Evolutionary conservation across 2,797 vertebrate genomes (phyloP).

Genomic region (Anomalospiza imberbis): DNA sequence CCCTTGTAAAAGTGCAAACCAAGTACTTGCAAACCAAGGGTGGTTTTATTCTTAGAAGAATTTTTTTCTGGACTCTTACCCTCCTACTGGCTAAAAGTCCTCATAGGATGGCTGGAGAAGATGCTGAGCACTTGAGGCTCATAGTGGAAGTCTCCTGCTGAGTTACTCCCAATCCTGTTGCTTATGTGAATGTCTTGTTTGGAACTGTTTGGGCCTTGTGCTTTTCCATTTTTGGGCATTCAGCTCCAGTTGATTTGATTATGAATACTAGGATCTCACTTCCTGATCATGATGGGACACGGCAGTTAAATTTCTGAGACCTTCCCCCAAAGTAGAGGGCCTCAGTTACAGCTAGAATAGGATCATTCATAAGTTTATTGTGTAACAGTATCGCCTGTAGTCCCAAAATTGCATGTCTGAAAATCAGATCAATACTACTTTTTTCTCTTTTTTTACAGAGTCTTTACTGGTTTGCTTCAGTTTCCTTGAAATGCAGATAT

Average conservation of each 20-base stretch:
- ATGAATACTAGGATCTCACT: not conserved
- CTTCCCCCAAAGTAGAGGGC: not conserved
- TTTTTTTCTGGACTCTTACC: not conserved
- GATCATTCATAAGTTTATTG: not conserved
- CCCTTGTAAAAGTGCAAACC: not conserved
- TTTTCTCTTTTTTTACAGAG: not conserved
- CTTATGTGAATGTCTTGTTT: slow-evolving; percentile 3
- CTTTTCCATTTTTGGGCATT: not conserved
- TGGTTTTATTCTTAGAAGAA: not conserved
- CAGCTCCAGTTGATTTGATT: not conserved
- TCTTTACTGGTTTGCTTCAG: not conserved
- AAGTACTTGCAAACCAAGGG: not conserved
- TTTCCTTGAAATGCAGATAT: not conserved
- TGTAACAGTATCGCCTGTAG: not conserved
- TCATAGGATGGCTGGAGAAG: not conserved
- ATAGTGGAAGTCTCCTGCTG: not conserved
- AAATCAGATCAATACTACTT: not conserved
- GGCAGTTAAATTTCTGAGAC: not conserved
- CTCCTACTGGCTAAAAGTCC: not conserved
- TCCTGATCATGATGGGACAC: not conserved
- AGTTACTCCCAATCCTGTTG: slow-evolving; percentile 51
- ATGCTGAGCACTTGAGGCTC: not conserved
- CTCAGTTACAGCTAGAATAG: not conserved
- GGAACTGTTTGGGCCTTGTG: not conserved
- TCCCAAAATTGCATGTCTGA: not conserved